A percentile compares a stretch with the other conserved stretches of the same genome.
Conservation (phyloP, 2,113 vertebrate species). For the Centropristis striata region DNA sequence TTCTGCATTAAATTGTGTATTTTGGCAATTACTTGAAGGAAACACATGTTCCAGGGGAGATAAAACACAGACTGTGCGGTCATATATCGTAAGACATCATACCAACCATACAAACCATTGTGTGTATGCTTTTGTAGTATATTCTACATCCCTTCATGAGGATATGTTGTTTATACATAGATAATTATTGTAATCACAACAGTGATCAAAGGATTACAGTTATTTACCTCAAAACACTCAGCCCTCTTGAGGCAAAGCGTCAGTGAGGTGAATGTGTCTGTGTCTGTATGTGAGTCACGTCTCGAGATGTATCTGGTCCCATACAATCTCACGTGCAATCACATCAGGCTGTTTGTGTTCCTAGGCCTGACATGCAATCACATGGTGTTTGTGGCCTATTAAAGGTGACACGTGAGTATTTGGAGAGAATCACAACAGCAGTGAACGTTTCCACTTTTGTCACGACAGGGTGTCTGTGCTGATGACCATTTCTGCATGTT, state of each 20-base stretch:
- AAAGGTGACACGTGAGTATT: not conserved
- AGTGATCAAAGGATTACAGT: not conserved
- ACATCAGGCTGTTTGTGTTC: constrained; percentile 6
- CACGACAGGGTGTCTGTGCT: constrained; percentile 16
- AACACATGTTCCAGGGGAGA: too few relatives aligned
- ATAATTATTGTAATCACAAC: not conserved
- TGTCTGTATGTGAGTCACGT: not conserved
- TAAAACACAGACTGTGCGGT: too few relatives aligned
- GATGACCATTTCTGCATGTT: constrained; percentile 32
- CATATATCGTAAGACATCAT: too few relatives aligned
- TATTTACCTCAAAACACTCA: not conserved
- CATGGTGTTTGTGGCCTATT: constrained; percentile 20
- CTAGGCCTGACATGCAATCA: constrained; percentile 16
- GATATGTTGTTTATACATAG: too few relatives aligned
- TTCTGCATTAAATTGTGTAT: too few relatives aligned
- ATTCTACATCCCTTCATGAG: too few relatives aligned
- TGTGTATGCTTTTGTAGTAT: too few relatives aligned
- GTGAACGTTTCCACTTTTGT: not conserved
- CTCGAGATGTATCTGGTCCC: not conserved
- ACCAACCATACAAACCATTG: too few relatives aligned
- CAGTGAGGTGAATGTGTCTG: not conserved
- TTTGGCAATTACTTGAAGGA: too few relatives aligned
- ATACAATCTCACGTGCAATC: not conserved
- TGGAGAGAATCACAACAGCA: constrained; percentile 18
- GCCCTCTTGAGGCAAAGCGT: not conserved